Conservation (phyloP, 2,888 invertebrate species). For the Acleris sparsana region DNA sequence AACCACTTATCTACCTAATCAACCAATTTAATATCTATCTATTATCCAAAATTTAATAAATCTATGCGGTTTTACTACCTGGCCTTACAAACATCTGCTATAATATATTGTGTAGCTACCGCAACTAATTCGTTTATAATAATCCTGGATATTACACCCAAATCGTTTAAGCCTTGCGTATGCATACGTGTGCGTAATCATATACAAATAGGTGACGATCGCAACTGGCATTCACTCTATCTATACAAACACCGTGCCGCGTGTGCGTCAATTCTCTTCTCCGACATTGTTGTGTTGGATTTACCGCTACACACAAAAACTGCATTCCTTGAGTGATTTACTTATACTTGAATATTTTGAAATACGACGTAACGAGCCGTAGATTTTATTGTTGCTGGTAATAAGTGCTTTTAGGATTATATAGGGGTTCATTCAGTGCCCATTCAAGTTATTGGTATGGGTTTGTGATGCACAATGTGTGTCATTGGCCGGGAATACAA, state of each 20-base stretch:
- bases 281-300: too few relatives aligned
- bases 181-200: too few relatives aligned
- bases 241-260: too few relatives aligned
- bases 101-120: constrained; percentile 52
- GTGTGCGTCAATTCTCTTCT: too few relatives aligned
- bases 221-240: too few relatives aligned
- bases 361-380: constrained; percentile 33
- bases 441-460: neutral
- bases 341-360: constrained; percentile 12
- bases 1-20: constrained; percentile 13
- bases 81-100: constrained; percentile 56
- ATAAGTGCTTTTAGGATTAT: constrained; percentile 5
- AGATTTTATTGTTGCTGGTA: constrained; percentile 21
- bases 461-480: too few relatives aligned
- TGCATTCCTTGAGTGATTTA: too few relatives aligned
- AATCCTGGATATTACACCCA: constrained; percentile 39
- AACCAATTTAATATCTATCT: constrained; percentile 23
- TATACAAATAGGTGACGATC: too few relatives aligned
- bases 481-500: too few relatives aligned
- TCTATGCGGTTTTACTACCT: constrained; percentile 49
- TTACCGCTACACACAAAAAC: too few relatives aligned
- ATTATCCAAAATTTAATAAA: constrained; percentile 51
- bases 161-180: too few relatives aligned
- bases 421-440: neutral
- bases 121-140: constrained; percentile 68